These are phyloP conservation scores for Drosophila infuscata DNA, from an alignment of 2,888 invertebrate genomes.

Conservation along the genomic window DNA sequence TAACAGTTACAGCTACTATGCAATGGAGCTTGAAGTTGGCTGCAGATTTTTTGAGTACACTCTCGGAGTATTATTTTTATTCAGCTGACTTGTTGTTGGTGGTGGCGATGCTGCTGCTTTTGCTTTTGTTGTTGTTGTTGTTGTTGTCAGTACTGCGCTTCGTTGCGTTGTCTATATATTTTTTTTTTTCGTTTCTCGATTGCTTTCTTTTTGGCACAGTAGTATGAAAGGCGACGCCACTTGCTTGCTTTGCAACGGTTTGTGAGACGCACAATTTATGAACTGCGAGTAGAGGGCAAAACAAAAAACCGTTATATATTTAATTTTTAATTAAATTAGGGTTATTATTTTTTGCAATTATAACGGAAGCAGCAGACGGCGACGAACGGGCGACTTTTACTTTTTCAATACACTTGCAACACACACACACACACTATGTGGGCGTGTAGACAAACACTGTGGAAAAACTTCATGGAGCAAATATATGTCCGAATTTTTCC, in stretches of 20 bases:
- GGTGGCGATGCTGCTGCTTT: background rate
- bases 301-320: conserved; percentile 23
- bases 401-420: conserved; percentile 66
- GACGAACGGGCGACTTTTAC: conserved; percentile 71
- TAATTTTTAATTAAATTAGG: conserved; percentile 13
- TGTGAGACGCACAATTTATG: conserved; percentile 20
- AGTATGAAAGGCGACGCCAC: conserved; percentile 50
- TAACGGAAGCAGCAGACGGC: conserved; percentile 49
- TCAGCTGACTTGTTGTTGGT: conserved; percentile 25
- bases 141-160: conserved; percentile 30
- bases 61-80: conserved; percentile 14
- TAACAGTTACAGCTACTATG: conserved; percentile 19
- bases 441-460: conserved; percentile 79
- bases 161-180: conserved; percentile 36
- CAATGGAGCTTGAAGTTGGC: conserved; percentile 16
- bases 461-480: conserved; percentile 71
- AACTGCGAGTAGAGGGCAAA: conserved; percentile 20
- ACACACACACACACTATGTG: conserved; percentile 55
- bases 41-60: conserved; percentile 22
- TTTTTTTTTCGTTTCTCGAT: conserved; percentile 30
- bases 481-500: conserved; percentile 66
- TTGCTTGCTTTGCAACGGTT: conserved; percentile 38
- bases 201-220: conserved; percentile 69
- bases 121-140: conserved; percentile 10
- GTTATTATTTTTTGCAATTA: conserved; percentile 15